Evolutionary conservation across 2,113 vertebrate genomes (phyloP).

Genomic region (Rhabdornis inornatus): DNA sequence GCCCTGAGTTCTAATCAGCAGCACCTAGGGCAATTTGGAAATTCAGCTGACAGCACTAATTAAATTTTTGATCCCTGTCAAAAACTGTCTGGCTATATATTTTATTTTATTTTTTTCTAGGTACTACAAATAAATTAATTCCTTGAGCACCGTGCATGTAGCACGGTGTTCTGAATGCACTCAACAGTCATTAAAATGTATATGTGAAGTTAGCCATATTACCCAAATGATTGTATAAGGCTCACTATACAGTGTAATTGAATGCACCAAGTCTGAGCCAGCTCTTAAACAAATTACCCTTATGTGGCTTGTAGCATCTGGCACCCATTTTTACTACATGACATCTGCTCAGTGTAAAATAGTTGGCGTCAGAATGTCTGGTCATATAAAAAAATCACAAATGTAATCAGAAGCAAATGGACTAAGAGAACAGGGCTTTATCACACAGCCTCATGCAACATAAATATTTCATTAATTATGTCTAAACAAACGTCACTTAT

Average conservation of each 20-base stretch:
- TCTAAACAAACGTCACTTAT: slow-evolving; percentile 81
- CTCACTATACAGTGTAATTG: slow-evolving; percentile 76
- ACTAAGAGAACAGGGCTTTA: slow-evolving; percentile 76
- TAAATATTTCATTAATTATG: slow-evolving; percentile 83
- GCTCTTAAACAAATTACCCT: slow-evolving; percentile 84
- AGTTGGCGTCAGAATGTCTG: slow-evolving; percentile 83
- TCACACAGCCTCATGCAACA: slow-evolving; percentile 75
- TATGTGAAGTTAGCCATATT: slow-evolving; percentile 73
- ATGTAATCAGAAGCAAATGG: slow-evolving; percentile 82
- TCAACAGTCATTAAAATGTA: slow-evolving; percentile 70
- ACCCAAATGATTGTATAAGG: slow-evolving; percentile 75
- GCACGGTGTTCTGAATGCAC: slow-evolving; percentile 37
- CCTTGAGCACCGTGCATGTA: slow-evolving; percentile 48
- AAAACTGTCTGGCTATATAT: slow-evolving; percentile 1
- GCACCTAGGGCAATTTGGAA: slow-evolving; percentile 63
- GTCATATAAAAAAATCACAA: slow-evolving; percentile 80
- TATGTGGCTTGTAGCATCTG: slow-evolving; percentile 80
- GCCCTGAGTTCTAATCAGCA: slow-evolving; percentile 14
- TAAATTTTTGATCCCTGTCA: slow-evolving; percentile 64
- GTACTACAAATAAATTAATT: slow-evolving; percentile 67
- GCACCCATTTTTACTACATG: slow-evolving; percentile 80
- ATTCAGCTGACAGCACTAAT: slow-evolving; percentile 55
- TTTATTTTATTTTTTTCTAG: background rate
- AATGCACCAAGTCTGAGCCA: slow-evolving; percentile 78
- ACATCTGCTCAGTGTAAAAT: slow-evolving; percentile 85